Evolutionary conservation across 2,888 invertebrate genomes (phyloP).

Genomic region (Eupithecia insigniata): DNA sequence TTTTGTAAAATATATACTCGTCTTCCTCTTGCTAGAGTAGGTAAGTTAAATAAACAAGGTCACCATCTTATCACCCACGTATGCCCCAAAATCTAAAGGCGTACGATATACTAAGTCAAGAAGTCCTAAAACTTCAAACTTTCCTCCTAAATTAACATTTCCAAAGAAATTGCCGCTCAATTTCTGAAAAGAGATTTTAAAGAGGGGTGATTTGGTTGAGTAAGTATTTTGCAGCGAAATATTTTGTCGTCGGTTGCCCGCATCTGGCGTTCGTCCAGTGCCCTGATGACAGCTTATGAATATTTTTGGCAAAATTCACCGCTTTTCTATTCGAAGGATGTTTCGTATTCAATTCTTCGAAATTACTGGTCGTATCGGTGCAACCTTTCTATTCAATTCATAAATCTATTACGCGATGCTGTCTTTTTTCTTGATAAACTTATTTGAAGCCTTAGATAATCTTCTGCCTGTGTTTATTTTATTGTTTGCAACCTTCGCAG

Average conservation of each 20-base stretch:
- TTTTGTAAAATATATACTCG: neutral
- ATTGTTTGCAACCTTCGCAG: slow-evolving; percentile 55
- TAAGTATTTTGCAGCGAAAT: slow-evolving; percentile 81
- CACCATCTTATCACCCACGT: neutral
- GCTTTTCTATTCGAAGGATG: slow-evolving; percentile 69
- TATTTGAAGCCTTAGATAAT: slow-evolving; percentile 18
- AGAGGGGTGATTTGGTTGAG: slow-evolving; percentile 77
- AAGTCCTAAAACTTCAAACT: slow-evolving; percentile 37
- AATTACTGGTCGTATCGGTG: slow-evolving; percentile 50
- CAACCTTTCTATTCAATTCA: slow-evolving; percentile 31
- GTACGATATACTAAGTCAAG: neutral
- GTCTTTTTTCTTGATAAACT: slow-evolving; percentile 23
- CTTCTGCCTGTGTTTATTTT: slow-evolving; percentile 45
- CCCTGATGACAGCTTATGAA: slow-evolving; percentile 84
- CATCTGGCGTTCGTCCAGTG: slow-evolving; percentile 82
- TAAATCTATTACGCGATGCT: slow-evolving; percentile 1
- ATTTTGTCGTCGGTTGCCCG: slow-evolving; percentile 79
- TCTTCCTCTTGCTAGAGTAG: neutral
- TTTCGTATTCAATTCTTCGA: slow-evolving; percentile 66
- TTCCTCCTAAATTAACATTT: slow-evolving; percentile 59
- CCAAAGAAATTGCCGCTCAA: slow-evolving; percentile 67
- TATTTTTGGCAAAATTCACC: slow-evolving; percentile 80
- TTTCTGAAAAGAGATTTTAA: slow-evolving; percentile 78
- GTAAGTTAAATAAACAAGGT: neutral
- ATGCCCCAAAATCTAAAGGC: neutral